A percentile compares a stretch with the other conserved stretches of the same genome.
phyloP scores from a whole-genome alignment of 2,888 invertebrate species.

The Eupithecia centaureata region DNA sequence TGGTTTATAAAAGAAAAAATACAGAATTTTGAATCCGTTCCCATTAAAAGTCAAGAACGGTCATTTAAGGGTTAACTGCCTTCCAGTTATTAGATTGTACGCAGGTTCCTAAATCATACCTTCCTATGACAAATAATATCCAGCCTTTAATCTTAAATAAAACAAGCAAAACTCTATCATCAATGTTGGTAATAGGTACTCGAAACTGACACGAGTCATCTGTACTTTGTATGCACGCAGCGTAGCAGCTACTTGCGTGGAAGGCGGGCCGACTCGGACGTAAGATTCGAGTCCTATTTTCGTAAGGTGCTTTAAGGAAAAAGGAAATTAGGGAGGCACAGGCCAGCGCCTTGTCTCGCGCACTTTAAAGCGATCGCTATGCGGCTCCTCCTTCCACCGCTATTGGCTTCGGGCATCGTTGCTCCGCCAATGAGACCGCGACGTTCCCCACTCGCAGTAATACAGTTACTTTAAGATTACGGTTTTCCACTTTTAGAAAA shows the following conservation, averaged over 20 bases:
- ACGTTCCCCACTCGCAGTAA: constrained; percentile 69
- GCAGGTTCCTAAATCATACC: too few relatives aligned
- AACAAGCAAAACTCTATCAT: neutral
- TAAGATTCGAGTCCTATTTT: constrained; percentile 47
- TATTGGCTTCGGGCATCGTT: constrained; percentile 70
- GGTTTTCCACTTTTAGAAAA: constrained; percentile 65
- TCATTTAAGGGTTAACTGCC: too few relatives aligned
- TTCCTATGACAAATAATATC: neutral
- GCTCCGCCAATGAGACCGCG: constrained; percentile 74
- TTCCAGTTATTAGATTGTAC: too few relatives aligned
- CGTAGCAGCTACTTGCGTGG: neutral
- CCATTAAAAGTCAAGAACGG: too few relatives aligned
- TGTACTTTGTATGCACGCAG: constrained; percentile 4
- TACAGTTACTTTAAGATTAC: constrained; percentile 63
- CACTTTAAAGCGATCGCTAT: constrained; percentile 67
- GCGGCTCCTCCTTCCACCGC: constrained; percentile 76
- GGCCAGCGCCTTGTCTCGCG: constrained; percentile 61
- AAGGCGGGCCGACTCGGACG: constrained; percentile 33
- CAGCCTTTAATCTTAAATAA: neutral
- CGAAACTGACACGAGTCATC: neutral
- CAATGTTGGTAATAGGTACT: neutral
- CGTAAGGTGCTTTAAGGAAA: constrained; percentile 45
- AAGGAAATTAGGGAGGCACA: constrained; percentile 60
- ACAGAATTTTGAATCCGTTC: too few relatives aligned
- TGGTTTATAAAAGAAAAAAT: too few relatives aligned